Conservation (phyloP, 2,113 vertebrate species). For the Laticauda colubrina region DNA sequence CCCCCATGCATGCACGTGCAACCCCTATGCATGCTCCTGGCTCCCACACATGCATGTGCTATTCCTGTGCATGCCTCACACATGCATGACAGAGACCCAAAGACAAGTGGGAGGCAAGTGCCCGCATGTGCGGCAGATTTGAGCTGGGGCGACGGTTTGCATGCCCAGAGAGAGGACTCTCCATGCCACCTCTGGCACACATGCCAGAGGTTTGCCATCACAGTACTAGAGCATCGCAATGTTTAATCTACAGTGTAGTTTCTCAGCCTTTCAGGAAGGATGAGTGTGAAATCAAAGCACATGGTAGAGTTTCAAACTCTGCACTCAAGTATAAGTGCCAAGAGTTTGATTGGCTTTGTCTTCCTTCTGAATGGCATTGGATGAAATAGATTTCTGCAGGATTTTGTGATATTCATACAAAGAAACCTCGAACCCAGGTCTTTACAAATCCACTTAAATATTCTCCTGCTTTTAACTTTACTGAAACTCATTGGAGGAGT, state of each 20-base stretch:
- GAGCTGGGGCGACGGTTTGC: too few species aligned
- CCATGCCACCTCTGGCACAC: too few species aligned
- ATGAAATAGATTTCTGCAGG: neutral
- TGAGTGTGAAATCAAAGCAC: neutral
- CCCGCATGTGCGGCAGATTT: too few species aligned
- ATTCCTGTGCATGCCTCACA: too few species aligned
- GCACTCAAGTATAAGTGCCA: neutral
- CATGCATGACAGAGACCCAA: too few species aligned
- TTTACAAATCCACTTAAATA: neutral
- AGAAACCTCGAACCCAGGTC: neutral
- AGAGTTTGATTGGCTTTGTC: neutral
- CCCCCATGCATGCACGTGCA: too few species aligned
- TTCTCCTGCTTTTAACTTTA: neutral
- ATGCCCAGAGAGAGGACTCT: too few species aligned
- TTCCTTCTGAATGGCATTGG: neutral
- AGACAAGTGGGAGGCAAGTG: too few species aligned
- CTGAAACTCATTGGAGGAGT: neutral
- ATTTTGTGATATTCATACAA: neutral
- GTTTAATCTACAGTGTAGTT: slow-evolving; percentile 39
- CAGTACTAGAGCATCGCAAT: slow-evolving; percentile 23
- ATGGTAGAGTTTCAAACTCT: neutral
- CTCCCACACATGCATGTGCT: too few species aligned
- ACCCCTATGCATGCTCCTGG: too few species aligned
- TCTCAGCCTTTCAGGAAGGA: slow-evolving; percentile 29
- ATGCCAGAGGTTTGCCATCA: too few species aligned